Base-by-base conservation (phyloP, 2,797 vertebrate species). In the Lemur catta region DNA sequence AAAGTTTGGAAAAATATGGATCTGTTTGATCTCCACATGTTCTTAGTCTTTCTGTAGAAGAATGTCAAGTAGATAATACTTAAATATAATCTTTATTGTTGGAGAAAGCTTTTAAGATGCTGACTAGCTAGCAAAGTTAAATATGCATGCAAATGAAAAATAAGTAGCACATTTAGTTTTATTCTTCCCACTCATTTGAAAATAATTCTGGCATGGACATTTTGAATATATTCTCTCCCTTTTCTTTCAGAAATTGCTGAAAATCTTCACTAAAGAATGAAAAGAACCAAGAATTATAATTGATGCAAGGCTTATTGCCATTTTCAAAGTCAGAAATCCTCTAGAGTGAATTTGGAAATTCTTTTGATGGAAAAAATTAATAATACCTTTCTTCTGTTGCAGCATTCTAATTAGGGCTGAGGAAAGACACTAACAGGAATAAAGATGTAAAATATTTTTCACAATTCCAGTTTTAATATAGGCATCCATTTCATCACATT, bases 71-170 rank as follows among this genome's bases (percentile, higher is more conserved):
- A 94, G 74, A 33, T 88, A 75, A 89, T 74, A 90, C 35, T 96
- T 94, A 87, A 91, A 75, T 97, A 41, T 9, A 50, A 75, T 67
- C 72, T 95, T 97, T 78, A 35, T 80, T 98, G 95, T 98, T 74
- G 9, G n/a, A 63, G 93, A 93, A 97, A 81, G 63, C 84, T 89
- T 97, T 97, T 97, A 90, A 95, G 75, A 84, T 89, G n/a, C 95
- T 87, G 55, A 90, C 52, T 96, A 97, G 84, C 94, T 95, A 84
- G 80, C 82, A 93, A 97, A 84, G 97, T 96, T 98, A 97, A 98
- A 97, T 96, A 97, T 93, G 76, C 91, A 96, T 92, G n/a, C 67
- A 93, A 87, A 72, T 93, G 91, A 95, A 92, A 95, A 94, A 81
- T 78, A 94, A 76, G 75, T 50, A 72, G 43, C n/a, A 59, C 14